phyloP scores from a whole-genome alignment of 2,888 invertebrate genomes.

The Hypomecis punctinalis region DNA sequence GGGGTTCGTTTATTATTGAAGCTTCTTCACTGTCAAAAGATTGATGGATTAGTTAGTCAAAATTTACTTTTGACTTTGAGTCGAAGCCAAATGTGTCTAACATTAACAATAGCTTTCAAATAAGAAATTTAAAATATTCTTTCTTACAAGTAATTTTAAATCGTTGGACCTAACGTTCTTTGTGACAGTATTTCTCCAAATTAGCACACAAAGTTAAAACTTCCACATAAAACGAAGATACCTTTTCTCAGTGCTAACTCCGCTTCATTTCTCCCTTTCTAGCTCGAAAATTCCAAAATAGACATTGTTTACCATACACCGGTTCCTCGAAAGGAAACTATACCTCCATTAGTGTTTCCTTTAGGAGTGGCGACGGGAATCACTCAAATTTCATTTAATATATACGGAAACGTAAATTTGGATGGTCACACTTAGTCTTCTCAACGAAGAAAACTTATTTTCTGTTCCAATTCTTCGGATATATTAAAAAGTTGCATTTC shows the following conservation, averaged over 20 bases:
- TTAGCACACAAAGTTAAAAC: background rate
- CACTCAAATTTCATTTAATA: slow-evolving; percentile 54
- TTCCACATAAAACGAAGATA: slow-evolving; percentile 5
- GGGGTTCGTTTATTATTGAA: slow-evolving; percentile 30
- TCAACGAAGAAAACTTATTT: slow-evolving; percentile 35
- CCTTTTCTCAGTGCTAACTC: slow-evolving; percentile 20
- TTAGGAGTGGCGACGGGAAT: slow-evolving; percentile 54
- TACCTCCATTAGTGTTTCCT: slow-evolving; percentile 65
- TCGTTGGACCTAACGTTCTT: too few relatives aligned
- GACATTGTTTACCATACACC: slow-evolving; percentile 47
- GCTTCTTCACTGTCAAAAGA: slow-evolving; percentile 15
- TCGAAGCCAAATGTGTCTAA: background rate
- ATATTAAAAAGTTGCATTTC: too few relatives aligned
- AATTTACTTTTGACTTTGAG: background rate
- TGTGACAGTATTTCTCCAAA: too few relatives aligned
- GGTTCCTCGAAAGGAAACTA: slow-evolving; percentile 62
- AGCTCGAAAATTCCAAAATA: slow-evolving; percentile 53
- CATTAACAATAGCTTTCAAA: background rate
- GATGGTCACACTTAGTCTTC: slow-evolving; percentile 39
- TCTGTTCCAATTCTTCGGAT: background rate
- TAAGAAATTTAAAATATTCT: too few relatives aligned
- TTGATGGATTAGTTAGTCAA: slow-evolving; percentile 17
- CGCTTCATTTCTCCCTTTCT: slow-evolving; percentile 16
- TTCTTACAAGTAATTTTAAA: too few relatives aligned
- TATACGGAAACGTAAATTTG: slow-evolving; percentile 61